Base-by-base conservation (phyloP, 2,888 invertebrate genomes). In the Caenorhabditis sp. region DNA sequence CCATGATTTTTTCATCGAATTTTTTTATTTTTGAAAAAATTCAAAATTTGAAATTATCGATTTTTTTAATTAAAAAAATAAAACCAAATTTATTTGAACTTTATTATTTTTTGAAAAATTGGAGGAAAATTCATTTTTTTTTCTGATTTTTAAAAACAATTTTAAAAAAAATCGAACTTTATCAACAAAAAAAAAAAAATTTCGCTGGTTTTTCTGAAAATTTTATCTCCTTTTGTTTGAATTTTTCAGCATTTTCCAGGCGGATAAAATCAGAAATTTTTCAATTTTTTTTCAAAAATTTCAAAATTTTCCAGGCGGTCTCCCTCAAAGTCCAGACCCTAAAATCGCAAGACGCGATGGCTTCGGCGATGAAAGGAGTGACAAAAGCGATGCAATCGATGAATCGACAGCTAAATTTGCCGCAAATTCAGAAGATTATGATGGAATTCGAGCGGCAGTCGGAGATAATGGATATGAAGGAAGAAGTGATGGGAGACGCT, bases 401-500 rank as follows among this genome's bases (percentile, higher is more conserved):
- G 99, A 99, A 99, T 93, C 94, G 94, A 40, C 91, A 94, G 93
- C 93, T 99, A 92, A 99, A 99, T 93, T 94, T 99, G 93, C 99
- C 99, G 11, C 98, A 99, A 94, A 99, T 99, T 92, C 98, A 99
- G 93, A 96, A 96, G 92, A 99, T 99, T 78, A 90, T 90, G 90
- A 89, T 83, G 85, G 90, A 90, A 61, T 99, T 99, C 93, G 99
- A 99, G 93, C 98, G 98, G 92, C 98, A 99, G 92, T 96, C 97
- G 0, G 98, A 99, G 93, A 97, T 99, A 70, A 99, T 99, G 99
- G 98, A 99, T 92, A 99, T 99, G 98, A 99, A 99, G 92, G 98
- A 99, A 92, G 99, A 99, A 93, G 97, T 99, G 94, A 99, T 99
- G 95, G 97, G 96, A 92, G 99, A 99, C 93, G 98, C 97, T 61